phyloP scores from a whole-genome alignment of 2,113 vertebrate genomes.

The Pholis gunnellus region DNA sequence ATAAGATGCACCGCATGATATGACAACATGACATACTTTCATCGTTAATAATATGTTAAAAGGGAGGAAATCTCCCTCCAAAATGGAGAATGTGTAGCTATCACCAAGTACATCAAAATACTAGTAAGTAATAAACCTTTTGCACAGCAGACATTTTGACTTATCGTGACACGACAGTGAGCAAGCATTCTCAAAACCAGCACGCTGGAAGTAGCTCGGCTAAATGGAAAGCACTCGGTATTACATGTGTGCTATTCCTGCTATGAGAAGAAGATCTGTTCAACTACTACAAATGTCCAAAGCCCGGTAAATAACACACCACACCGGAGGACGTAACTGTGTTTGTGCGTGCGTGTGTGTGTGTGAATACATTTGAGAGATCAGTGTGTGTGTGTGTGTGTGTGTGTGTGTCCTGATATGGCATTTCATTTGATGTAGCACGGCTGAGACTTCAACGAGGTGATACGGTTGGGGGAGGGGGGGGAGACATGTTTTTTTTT shows the following conservation, averaged over 20 bases:
- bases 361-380: conserved; percentile 24
- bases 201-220: neutral
- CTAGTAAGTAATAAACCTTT: neutral
- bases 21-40: neutral
- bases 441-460: neutral
- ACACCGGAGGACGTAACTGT: neutral
- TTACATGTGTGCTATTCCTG: neutral
- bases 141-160: neutral
- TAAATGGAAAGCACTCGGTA: neutral
- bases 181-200: conserved; percentile 1
- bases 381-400: conserved; percentile 24
- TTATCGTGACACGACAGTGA: neutral
- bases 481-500: neutral
- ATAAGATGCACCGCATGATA: neutral
- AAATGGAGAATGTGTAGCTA: neutral
- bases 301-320: neutral
- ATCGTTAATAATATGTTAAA: neutral
- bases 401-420: neutral
- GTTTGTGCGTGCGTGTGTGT: neutral
- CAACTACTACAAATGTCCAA: neutral
- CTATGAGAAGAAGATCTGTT: neutral
- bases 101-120: neutral
- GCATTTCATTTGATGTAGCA: neutral
- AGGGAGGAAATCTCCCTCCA: neutral
- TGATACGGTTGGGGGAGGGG: neutral